Percentiles rank a stretch among this genome's conserved stretches.
Conservation (phyloP, 1,140 invertebrate genomes). For the Ips nitidus region DNA sequence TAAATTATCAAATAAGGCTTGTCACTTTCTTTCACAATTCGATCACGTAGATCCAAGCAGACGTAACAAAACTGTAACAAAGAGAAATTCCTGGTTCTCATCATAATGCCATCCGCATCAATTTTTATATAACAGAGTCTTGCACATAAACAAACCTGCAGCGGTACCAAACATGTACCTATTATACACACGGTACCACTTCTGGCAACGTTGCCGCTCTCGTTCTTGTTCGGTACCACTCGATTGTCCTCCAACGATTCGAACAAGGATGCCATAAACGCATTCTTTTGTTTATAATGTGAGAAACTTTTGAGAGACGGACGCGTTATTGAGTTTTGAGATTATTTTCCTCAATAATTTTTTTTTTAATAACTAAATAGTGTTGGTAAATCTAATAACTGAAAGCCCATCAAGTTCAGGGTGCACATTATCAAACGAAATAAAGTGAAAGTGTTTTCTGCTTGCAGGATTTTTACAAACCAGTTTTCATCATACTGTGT, state of each 20-base stretch:
- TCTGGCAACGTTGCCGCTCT: background rate
- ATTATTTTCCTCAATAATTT: constrained; percentile 1
- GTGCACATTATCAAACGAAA: background rate
- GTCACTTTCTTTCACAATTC: too few species aligned
- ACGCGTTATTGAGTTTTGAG: background rate
- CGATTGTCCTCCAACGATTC: constrained; percentile 7
- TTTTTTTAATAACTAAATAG: constrained; percentile 5
- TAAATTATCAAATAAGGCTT: too few species aligned
- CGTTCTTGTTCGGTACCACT: constrained; percentile 6
- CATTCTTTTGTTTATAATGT: constrained; percentile 22
- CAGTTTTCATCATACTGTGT: constrained; percentile 15
- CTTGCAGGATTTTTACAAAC: constrained; percentile 21
- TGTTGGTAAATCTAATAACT: background rate
- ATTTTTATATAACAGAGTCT: too few species aligned
- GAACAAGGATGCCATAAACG: constrained; percentile 13
- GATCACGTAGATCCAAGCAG: too few species aligned
- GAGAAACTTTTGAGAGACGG: constrained; percentile 14
- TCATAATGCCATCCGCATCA: too few species aligned
- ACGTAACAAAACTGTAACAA: too few species aligned
- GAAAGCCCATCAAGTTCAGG: background rate
- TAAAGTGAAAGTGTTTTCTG: constrained; percentile 25
- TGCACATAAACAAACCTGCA: too few species aligned
- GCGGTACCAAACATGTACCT: too few species aligned
- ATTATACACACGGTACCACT: background rate
- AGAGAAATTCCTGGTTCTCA: too few species aligned